Evolutionary conservation across 2,888 invertebrate genomes (phyloP).

Genomic region (Pristionchus fissidentatus): DNA sequence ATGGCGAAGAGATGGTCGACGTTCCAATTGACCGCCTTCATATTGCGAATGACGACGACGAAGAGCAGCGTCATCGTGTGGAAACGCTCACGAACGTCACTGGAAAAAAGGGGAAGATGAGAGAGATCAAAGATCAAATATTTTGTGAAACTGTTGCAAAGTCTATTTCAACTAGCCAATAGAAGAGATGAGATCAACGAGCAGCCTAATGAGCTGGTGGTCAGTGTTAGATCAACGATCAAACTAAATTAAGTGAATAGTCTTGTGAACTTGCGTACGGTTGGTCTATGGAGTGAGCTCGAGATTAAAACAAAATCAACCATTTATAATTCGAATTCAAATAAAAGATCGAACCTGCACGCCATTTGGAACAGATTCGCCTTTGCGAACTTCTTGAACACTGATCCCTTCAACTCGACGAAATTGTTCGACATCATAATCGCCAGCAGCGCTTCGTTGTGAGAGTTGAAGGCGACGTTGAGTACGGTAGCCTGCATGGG

Average conservation of each 20-base stretch:
- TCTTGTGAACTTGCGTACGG: too few relatives aligned
- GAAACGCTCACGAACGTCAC: conserved; percentile 96
- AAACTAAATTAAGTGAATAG: too few relatives aligned
- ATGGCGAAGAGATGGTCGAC: conserved; percentile 77
- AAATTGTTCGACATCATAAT: conserved; percentile 99
- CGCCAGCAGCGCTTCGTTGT: conserved; percentile 95
- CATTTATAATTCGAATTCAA: not conserved
- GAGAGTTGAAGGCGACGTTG: conserved; percentile 98
- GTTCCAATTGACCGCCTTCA: conserved; percentile 97
- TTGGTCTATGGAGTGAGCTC: too few relatives aligned
- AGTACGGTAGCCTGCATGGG: conserved; percentile 96
- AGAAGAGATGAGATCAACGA: too few relatives aligned
- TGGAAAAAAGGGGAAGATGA: conserved; percentile 75
- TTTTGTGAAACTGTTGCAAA: not conserved
- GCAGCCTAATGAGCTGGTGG: too few relatives aligned
- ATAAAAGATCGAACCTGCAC: conserved; percentile 80
- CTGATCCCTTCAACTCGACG: conserved; percentile 96
- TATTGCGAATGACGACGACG: conserved; percentile 94
- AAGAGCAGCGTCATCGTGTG: conserved; percentile 91
- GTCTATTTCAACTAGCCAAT: not conserved
- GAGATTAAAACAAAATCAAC: too few relatives aligned
- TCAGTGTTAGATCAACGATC: too few relatives aligned
- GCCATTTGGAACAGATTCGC: conserved; percentile 94
- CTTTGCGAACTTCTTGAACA: conserved; percentile 99
- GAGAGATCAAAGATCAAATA: not conserved